Evolutionary conservation across 2,888 invertebrate species (phyloP).

Genomic region (Adela reaumurella): DNA sequence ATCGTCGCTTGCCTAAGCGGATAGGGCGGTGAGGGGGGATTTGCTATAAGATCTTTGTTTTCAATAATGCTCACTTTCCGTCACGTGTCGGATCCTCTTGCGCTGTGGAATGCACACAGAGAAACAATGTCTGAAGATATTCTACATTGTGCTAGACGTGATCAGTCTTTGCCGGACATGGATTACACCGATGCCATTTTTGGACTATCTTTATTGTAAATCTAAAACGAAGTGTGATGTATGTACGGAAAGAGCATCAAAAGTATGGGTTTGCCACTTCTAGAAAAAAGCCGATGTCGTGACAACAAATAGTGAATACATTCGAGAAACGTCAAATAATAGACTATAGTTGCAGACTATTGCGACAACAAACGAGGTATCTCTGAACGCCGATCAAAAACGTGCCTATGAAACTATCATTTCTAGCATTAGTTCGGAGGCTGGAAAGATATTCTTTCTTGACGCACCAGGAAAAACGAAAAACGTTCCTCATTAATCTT

Average conservation of each 20-base stretch:
- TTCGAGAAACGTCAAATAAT: conserved; percentile 1
- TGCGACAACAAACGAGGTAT: conserved; percentile 2
- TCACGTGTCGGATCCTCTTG: conserved; percentile 5
- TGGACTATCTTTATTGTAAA: neutral
- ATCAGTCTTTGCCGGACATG: no score
- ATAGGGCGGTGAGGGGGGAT: no score
- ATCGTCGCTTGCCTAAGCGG: no score
- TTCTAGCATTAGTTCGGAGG: conserved; percentile 1
- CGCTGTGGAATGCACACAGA: conserved; percentile 6
- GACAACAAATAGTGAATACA: neutral
- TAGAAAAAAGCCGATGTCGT: conserved; percentile 3
- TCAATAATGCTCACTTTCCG: conserved; percentile 6
- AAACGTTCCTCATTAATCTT: conserved; percentile 20
- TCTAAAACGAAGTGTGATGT: no score
- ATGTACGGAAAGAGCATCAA: conserved; percentile 2
- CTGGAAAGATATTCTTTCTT: conserved; percentile 15
- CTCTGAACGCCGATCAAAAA: no score
- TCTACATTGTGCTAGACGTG: conserved; percentile 1
- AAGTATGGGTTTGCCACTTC: conserved; percentile 1
- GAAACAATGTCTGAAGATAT: conserved; percentile 13
- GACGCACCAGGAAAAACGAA: conserved; percentile 27
- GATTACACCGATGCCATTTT: conserved; percentile 3
- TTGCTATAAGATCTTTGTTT: conserved; percentile 6
- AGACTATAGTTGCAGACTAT: neutral
- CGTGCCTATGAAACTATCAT: conserved; percentile 2